A percentile compares a stretch with the other conserved stretches of the same genome.
phyloP scores from a whole-genome alignment of 2,113 vertebrate genomes.

The Panthera tigris region DNA sequence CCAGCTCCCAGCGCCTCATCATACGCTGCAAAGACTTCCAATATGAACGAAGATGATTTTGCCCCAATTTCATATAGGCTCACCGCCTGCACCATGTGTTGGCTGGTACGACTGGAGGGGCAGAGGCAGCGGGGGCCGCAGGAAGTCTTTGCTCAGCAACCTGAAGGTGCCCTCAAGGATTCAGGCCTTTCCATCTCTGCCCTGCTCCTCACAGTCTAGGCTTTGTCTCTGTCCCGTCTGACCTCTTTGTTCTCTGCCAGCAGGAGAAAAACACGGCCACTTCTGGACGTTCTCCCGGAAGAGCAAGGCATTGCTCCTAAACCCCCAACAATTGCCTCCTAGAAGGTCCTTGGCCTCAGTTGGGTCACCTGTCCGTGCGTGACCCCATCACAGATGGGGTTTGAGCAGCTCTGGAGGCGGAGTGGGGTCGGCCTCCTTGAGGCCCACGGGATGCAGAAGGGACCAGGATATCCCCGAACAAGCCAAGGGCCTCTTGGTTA shows the following conservation, averaged over 20 bases:
- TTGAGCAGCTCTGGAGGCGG: neutral
- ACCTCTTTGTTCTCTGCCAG: neutral
- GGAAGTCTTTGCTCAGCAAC: accelerated
- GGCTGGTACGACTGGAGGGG: accelerated
- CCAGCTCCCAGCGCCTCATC: neutral
- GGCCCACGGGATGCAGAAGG: neutral
- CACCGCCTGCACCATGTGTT: accelerated
- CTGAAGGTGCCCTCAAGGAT: neutral
- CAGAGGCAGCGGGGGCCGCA: neutral
- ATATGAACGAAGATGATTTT: accelerated
- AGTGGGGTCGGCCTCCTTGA: neutral
- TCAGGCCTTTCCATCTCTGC: neutral
- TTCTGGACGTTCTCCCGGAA: neutral
- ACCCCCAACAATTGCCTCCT: neutral
- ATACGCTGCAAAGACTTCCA: neutral
- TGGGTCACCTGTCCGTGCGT: neutral
- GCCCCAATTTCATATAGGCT: neutral
- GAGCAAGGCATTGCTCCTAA: neutral
- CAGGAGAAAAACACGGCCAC: neutral
- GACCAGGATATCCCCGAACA: neutral
- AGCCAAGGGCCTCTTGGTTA: accelerated
- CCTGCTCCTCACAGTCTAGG: neutral
- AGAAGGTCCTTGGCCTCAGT: too few species aligned
- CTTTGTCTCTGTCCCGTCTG: neutral
- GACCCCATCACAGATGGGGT: neutral